A percentile compares a stretch with the other conserved stretches of the same genome.
Evolutionary conservation across 2,888 invertebrate genomes (phyloP).

Genomic region (Caenorhabditis sp.): DNA sequence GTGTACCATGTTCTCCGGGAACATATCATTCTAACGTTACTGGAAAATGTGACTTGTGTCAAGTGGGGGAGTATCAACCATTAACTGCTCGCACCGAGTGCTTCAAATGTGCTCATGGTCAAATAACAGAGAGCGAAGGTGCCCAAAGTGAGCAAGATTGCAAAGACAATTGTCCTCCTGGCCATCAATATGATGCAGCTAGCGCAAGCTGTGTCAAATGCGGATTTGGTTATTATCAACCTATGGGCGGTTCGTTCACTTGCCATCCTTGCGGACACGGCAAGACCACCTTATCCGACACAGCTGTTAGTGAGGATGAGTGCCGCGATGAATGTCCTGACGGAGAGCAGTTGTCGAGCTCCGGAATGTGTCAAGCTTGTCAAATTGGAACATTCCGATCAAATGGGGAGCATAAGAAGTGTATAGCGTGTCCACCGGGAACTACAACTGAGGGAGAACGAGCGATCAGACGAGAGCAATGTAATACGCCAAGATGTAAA

Average conservation of each 20-base stretch:
- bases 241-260: conserved; percentile 59
- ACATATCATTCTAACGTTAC: conserved; percentile 68
- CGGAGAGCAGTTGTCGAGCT: conserved; percentile 75
- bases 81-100: conserved; percentile 67
- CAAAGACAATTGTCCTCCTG: conserved; percentile 68
- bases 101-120: conserved; percentile 68
- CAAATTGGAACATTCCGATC: conserved; percentile 86
- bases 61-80: conserved; percentile 71
- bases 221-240: conserved; percentile 71
- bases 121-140: conserved; percentile 67
- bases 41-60: conserved; percentile 71
- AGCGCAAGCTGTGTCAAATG: conserved; percentile 59
- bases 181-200: conserved; percentile 66
- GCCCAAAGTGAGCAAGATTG: conserved; percentile 66
- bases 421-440: conserved; percentile 86
- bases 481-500: conserved; percentile 85
- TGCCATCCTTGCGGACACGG: conserved; percentile 70
- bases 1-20: conserved; percentile 76
- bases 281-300: conserved; percentile 69
- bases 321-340: conserved; percentile 71
- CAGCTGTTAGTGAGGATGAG: conserved; percentile 62
- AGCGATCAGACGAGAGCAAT: conserved; percentile 85
- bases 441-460: conserved; percentile 88
- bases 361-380: conserved; percentile 91
- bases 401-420: conserved; percentile 87